Evolutionary conservation across 2,888 invertebrate species (phyloP), one percentile per base, ranked within the genome.

Genomic region (Agonopterix subpropinquella): DNA sequence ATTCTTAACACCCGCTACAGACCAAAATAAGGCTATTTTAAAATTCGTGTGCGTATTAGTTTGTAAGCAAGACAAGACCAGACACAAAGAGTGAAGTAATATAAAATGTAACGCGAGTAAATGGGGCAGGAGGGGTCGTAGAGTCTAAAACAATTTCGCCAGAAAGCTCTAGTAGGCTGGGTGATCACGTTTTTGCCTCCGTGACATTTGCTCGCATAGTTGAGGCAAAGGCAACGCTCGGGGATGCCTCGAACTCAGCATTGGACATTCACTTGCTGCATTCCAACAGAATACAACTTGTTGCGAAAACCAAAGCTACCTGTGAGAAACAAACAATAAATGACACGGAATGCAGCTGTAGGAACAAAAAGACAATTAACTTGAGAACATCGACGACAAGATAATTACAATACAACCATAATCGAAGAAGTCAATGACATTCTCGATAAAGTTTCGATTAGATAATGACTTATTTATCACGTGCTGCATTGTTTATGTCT

Each of bases 221-320:
- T 67, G 42, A 64, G 67, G 67, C 69, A 64, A 65, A 71, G 66
- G 62, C 62, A 69, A 63, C 54, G 54, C 54, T 62, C 65, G 61
- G 58, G 67, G 77, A 78, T 75, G 78, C 72, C 73, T 64, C 65
- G 53, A 61, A 69, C 62, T 28, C 28, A 65, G 64, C 63, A 68
- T 67, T 63, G 69, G 66, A 75, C 83, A 74, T 84, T 83, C 83
- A 80, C 83, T 78, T 59, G 64, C 74, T 77, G 74, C 84, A 85
- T 86, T 85, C 85, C 81, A 56, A 54, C 58, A 50, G 59, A 11
- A 39, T 56, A 53, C 54, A 56, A 46, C 41, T 41, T 28, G 42
- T 80, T 79, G 77, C 78, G 75, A 80, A 80, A 80, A 76, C 44
- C 8, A 11, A n/a, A 59, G 28, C 28, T 28, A 28, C 28, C 56